Conservation (phyloP, 1,140 invertebrate genomes). For the Zaprionus inermis region DNA sequence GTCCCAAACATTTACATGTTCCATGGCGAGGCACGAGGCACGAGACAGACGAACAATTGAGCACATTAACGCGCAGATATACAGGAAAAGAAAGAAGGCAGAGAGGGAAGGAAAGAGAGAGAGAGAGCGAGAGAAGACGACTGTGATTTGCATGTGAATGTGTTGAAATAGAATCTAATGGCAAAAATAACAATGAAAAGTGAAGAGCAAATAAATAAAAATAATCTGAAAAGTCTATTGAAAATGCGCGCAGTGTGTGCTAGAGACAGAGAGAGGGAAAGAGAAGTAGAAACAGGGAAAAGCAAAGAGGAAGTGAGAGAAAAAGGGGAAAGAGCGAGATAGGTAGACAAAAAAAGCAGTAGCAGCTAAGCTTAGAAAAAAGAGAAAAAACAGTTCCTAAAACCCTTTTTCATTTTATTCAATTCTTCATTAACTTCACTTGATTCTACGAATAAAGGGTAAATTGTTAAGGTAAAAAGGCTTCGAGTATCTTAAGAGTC, state of each 20-base stretch:
- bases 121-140: conserved; percentile 18
- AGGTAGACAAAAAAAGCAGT: not conserved
- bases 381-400: not conserved
- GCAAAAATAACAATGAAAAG: conserved; percentile 57
- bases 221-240: conserved; percentile 53
- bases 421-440: not conserved
- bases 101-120: not conserved
- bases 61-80: conserved; percentile 74
- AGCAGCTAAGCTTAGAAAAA: conserved; percentile 1
- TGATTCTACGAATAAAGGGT: no score
- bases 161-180: conserved; percentile 79
- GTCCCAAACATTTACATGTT: conserved; percentile 51
- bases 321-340: not conserved
- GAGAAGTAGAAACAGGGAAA: not conserved
- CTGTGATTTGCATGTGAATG: conserved; percentile 75
- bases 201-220: conserved; percentile 74
- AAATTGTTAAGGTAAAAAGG: no score
- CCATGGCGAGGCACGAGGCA: conserved; percentile 45
- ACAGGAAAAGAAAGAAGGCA: conserved; percentile 14
- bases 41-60: conserved; percentile 76
- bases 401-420: not conserved
- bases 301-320: not conserved
- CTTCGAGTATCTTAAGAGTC: no score
- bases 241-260: conserved; percentile 4
- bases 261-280: not conserved